Base-by-base conservation (phyloP, 2,888 invertebrate genomes). In the Drosophila monieri region DNA sequence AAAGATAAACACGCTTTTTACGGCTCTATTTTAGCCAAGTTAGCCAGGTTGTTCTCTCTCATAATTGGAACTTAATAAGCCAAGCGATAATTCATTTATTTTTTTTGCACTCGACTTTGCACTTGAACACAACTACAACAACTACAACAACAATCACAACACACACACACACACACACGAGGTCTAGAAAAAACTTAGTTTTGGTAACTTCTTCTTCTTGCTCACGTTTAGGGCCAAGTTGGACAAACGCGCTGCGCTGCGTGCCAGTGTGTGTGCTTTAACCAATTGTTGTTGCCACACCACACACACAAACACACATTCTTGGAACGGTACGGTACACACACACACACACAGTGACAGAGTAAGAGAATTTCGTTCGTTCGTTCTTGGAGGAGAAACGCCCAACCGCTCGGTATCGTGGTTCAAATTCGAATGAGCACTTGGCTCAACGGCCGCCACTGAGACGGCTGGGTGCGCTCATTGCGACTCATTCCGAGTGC, bases 361-460 rank as follows among this genome's bases (percentile, higher is more conserved):
- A 15, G 59, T 58, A 41, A 41, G 39, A 55, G 65, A 55, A 44
- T 64, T 47, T 43, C 43, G 62, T 77, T 66, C 68, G 35, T 35
- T 35, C 35, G 35, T 35, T 35, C 35, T 77, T 74, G 77, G 77
- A 77, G 76, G 73, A 81, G 78, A 78, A 58, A 85, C 85, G 81
- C 60, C 89, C 88, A 80, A 90, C 90, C 90, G 88, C 89, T 89
- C 90, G 89, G 90, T 85, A 88, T 89, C 90, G 90, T 85, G 80
- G 90, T 89, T 90, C 85, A 90, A 90, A 89, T 85, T 88, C 85
- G 81, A 90, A 89, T 90, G 89, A 61, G 59, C 23, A 21, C 10
- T 8, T 18, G 88, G 89, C 80, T 78, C 80, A 80, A 76, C 74
- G 77, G 49, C 68, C 41, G 51, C 58, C 18, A 18, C 18, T 72